phyloP scores from a whole-genome alignment of 1,140 invertebrate genomes.

The Bradysia coprophila region DNA sequence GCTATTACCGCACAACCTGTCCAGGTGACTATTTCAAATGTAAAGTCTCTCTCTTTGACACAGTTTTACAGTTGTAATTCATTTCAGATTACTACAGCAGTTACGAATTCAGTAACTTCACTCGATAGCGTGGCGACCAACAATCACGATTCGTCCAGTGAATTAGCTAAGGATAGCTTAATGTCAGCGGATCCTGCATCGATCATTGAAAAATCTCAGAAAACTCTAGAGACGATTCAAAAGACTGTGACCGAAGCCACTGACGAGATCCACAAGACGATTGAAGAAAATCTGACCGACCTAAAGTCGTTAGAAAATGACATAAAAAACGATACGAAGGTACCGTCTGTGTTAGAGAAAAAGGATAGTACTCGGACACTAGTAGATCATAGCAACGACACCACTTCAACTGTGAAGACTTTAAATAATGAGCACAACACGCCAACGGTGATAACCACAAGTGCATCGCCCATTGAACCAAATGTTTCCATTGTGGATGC shows the following conservation, averaged over 20 bases:
- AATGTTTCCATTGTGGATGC: constrained; percentile 12
- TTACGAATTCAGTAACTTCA: no score
- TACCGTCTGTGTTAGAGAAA: constrained; percentile 4
- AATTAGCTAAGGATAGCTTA: neutral
- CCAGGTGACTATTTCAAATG: constrained; percentile 27
- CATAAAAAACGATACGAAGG: constrained; percentile 7
- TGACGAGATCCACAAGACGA: constrained; percentile 19
- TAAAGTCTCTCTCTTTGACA: constrained; percentile 17
- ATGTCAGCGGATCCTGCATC: constrained; percentile 7
- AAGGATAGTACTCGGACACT: constrained; percentile 11
- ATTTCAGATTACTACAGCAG: neutral
- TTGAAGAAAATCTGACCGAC: constrained; percentile 18
- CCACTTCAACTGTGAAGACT: constrained; percentile 6
- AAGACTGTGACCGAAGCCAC: constrained; percentile 16
- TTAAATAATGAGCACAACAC: neutral
- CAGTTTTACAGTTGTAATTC: constrained; percentile 3
- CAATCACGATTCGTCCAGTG: neutral
- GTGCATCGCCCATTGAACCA: constrained; percentile 20
- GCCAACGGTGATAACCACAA: constrained; percentile 4
- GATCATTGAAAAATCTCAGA: constrained; percentile 17
- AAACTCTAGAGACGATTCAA: constrained; percentile 16
- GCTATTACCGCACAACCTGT: constrained; percentile 29
- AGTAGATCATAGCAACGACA: constrained; percentile 8
- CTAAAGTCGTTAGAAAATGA: constrained; percentile 17
- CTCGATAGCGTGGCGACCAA: neutral